Evolutionary conservation across 2,888 invertebrate genomes (phyloP).

Genomic region (Tetrapedia diversipes): DNA sequence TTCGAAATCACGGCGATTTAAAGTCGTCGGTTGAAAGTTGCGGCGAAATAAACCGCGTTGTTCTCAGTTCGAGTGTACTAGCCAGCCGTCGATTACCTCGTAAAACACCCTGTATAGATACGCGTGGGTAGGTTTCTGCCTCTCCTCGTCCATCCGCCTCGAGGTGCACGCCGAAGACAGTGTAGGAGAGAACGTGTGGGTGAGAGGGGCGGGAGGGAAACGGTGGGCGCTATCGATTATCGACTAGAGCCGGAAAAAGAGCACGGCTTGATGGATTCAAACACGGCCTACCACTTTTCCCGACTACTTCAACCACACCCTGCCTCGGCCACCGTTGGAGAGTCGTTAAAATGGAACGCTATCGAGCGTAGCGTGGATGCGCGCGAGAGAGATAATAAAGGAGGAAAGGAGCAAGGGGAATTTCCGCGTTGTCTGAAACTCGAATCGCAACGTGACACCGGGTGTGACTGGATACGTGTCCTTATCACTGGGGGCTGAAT

Average conservation of each 20-base stretch:
- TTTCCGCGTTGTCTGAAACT: slow-evolving; percentile 47
- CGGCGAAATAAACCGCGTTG: too few relatives aligned
- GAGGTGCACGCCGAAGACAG: slow-evolving; percentile 49
- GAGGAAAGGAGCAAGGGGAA: slow-evolving; percentile 31
- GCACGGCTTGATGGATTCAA: slow-evolving; percentile 73
- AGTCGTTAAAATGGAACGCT: slow-evolving; percentile 66
- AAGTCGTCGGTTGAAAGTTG: too few relatives aligned
- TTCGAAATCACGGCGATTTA: too few relatives aligned
- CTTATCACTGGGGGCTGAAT: too few relatives aligned
- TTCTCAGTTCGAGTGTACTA: too few relatives aligned
- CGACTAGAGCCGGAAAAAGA: slow-evolving; percentile 70
- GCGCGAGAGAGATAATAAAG: background rate
- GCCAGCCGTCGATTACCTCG: too few relatives aligned
- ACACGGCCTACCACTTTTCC: slow-evolving; percentile 73
- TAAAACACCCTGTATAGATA: too few relatives aligned
- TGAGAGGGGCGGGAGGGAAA: slow-evolving; percentile 6
- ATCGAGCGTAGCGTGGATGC: slow-evolving; percentile 39
- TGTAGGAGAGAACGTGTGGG: slow-evolving; percentile 27
- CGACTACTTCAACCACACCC: slow-evolving; percentile 67
- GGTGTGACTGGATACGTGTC: too few relatives aligned
- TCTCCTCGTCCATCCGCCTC: slow-evolving; percentile 35
- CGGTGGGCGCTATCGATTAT: slow-evolving; percentile 69
- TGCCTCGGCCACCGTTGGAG: slow-evolving; percentile 60
- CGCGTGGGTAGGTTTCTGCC: slow-evolving; percentile 18
- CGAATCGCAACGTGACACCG: slow-evolving; percentile 39